Evolutionary conservation across 2,113 vertebrate genomes (phyloP).

Genomic region (Camelus dromedarius): DNA sequence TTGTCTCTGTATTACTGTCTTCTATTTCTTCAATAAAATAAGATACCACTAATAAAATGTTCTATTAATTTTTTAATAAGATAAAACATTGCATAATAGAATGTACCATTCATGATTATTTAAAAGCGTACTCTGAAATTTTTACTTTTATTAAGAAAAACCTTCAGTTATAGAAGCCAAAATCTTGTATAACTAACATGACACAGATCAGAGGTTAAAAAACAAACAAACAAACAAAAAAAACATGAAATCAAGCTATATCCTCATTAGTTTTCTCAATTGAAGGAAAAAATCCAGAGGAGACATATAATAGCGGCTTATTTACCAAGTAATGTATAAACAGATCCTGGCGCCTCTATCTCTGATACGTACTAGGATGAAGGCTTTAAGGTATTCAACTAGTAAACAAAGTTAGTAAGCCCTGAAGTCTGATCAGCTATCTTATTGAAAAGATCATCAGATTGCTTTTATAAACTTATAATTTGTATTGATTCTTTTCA

Average conservation of each 20-base stretch:
- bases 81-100: background rate
- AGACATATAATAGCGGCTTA: background rate
- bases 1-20: background rate
- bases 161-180: background rate
- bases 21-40: background rate
- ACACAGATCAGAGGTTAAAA: background rate
- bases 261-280: background rate
- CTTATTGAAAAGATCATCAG: background rate
- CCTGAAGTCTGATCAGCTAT: background rate
- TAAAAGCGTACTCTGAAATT: background rate
- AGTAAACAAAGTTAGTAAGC: background rate
- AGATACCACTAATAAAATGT: background rate
- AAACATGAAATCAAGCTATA: background rate
- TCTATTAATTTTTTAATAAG: background rate
- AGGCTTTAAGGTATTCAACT: background rate
- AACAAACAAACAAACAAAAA: background rate
- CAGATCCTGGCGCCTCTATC: background rate
- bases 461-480: slow-evolving; percentile 12
- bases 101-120: background rate
- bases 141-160: background rate
- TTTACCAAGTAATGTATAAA: background rate
- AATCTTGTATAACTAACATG: background rate
- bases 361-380: background rate
- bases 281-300: background rate
- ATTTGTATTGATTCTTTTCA: background rate